Percentiles rank a stretch among this genome's conserved stretches.
Evolutionary conservation across 2,113 vertebrate species (phyloP).

Genomic region (Halichoeres trimaculatus): DNA sequence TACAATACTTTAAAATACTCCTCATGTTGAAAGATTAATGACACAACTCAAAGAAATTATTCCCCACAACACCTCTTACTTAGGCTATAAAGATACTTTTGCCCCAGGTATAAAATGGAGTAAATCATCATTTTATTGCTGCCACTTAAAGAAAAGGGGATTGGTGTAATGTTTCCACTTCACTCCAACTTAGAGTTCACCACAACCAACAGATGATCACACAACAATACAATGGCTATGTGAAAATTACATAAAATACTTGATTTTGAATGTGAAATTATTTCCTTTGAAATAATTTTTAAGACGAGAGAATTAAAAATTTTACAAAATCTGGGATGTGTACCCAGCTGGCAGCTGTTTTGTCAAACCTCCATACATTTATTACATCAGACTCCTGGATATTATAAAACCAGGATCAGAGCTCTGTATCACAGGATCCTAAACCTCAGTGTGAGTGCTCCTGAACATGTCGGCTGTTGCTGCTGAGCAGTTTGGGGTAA

Average conservation of each 20-base stretch:
- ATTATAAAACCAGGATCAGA: neutral
- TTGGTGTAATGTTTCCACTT: neutral
- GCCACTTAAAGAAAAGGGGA: neutral
- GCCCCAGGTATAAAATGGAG: no score
- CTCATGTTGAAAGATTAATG: neutral
- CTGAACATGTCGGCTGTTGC: slow-evolving; percentile 70
- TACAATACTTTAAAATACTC: neutral
- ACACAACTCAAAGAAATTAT: no score
- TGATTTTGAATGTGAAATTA: neutral
- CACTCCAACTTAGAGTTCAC: neutral
- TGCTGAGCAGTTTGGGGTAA: slow-evolving; percentile 87
- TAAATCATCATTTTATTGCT: no score
- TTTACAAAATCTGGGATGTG: neutral
- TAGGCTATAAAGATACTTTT: no score
- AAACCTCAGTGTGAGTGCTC: slow-evolving; percentile 42
- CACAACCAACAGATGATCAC: neutral
- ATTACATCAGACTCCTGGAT: neutral
- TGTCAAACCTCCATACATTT: neutral
- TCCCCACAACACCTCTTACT: no score
- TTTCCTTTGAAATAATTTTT: neutral
- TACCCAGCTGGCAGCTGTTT: neutral
- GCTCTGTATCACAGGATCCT: neutral
- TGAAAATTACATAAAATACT: neutral
- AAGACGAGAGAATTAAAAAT: neutral
- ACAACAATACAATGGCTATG: neutral